Base-by-base conservation (phyloP, 2,888 invertebrate genomes). In the Ceramica pisi region DNA sequence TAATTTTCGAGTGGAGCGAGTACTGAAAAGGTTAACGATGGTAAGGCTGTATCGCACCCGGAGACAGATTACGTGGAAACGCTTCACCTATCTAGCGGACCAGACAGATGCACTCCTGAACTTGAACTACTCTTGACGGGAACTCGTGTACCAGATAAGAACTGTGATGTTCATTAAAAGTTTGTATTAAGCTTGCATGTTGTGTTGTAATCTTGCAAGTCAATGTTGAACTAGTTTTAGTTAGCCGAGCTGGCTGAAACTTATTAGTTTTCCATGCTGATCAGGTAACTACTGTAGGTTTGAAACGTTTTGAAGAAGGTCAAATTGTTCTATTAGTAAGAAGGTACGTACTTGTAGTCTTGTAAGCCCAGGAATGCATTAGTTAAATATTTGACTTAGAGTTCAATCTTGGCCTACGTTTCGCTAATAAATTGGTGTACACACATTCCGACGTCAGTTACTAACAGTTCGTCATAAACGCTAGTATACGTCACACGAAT, bases 401-500 rank as follows among this genome's bases (percentile, higher is more conserved):
- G 4, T 46, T 66, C 1, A 35, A 48, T 48, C 19, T 35, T 56
- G n/a, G 12, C 23, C 46, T 31, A 12, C 19, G 51, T 68, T 41
- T 21, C 21, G 16, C 50, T 26, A 31, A 41, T 31, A 26, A 41
- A 26, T 67, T 38, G n/a, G 23, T 46, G 10, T 50, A 26, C 19
- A 26, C 23, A 35, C 31, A n/a, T 35, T 9, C 16, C 21, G 26
- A 3, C 19, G 21, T 19, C n/a, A n/a, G 19, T 21, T 72, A 26
- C 26, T 26, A 35, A 26, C 26, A 62, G 41, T 21, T 26, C 31
- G 35, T 64, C 41, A 53, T 60, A 50, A 35, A 23, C 55, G 63
- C 46, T 35, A 10, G 66, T 56, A 16, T 51, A 67, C 78, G 81
- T 81, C 63, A 66, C 44, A 31, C 46, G 51, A 53, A 66, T 55